Percentiles rank a stretch among this genome's conserved stretches.
These are phyloP conservation scores for Nomada flava DNA, from an alignment of 2,888 invertebrate species.

Conservation along the genomic window DNA sequence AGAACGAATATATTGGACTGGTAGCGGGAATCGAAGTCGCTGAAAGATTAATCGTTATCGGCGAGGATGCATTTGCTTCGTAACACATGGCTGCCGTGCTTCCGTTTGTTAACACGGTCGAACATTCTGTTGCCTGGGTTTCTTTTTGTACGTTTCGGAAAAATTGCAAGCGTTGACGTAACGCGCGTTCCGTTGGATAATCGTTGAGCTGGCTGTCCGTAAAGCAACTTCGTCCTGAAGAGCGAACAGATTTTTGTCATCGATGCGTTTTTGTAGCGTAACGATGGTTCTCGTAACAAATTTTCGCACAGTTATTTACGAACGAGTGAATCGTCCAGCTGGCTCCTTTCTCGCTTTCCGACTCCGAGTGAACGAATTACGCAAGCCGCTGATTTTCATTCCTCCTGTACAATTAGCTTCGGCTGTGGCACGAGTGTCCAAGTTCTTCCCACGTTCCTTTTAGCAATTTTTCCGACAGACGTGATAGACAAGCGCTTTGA, in stretches of 20 bases:
- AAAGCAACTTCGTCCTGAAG: background rate
- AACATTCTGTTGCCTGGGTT: background rate
- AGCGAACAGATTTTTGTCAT: background rate
- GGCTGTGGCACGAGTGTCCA: background rate
- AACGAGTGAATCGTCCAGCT: background rate
- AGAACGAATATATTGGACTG: conserved; percentile 37
- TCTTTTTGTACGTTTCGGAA: background rate
- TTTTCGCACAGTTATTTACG: background rate
- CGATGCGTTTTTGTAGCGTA: background rate
- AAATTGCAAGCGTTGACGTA: background rate
- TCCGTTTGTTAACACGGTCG: background rate
- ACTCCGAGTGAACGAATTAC: background rate
- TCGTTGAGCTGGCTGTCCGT: background rate
- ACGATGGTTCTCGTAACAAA: background rate
- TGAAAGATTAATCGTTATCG: conserved; percentile 37
- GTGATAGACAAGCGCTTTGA: background rate
- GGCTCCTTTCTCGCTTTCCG: background rate
- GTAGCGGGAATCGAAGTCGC: conserved; percentile 35
- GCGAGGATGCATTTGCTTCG: conserved; percentile 12
- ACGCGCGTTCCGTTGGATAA: background rate
- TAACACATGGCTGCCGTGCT: conserved; percentile 3
- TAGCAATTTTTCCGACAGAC: background rate
- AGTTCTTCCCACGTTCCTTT: conserved; percentile 15
- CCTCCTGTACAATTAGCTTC: background rate
- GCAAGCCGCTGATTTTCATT: background rate